Conservation (phyloP, 2,113 vertebrate genomes). For the Microtus richardsoni region DNA sequence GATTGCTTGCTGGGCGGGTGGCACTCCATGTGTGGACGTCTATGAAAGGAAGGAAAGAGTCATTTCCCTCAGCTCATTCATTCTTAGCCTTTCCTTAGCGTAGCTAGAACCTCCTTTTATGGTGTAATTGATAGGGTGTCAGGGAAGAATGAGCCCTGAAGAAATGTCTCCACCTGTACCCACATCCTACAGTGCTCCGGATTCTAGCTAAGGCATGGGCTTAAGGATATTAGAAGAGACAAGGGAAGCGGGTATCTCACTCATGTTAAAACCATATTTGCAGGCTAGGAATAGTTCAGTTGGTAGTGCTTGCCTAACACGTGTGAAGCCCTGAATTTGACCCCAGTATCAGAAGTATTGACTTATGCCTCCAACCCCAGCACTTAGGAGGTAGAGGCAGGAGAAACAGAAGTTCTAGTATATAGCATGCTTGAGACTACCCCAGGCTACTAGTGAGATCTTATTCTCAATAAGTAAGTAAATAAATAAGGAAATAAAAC, state of each 20-base stretch:
- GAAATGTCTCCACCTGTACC: not conserved
- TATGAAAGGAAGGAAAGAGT: not conserved
- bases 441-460: not conserved
- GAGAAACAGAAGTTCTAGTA: too few species aligned
- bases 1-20: not conserved
- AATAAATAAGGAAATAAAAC: not conserved
- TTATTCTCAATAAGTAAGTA: not conserved
- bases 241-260: not conserved
- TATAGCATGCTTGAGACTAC: not conserved
- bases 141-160: not conserved
- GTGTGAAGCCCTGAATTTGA: not conserved
- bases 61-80: not conserved
- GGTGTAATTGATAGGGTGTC: not conserved
- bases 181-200: not conserved
- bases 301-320: too few species aligned
- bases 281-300: too few species aligned
- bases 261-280: not conserved
- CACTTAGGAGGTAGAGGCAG: not conserved
- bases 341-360: not conserved
- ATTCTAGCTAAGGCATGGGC: not conserved
- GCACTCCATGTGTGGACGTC: too few species aligned
- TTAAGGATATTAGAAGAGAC: not conserved
- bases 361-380: not conserved
- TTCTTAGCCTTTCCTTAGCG: not conserved
- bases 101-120: not conserved